Evolutionary conservation across 2,888 invertebrate species (phyloP), one percentile per base, ranked within the genome.

Genomic region (Drosophila nr. fundita): DNA sequence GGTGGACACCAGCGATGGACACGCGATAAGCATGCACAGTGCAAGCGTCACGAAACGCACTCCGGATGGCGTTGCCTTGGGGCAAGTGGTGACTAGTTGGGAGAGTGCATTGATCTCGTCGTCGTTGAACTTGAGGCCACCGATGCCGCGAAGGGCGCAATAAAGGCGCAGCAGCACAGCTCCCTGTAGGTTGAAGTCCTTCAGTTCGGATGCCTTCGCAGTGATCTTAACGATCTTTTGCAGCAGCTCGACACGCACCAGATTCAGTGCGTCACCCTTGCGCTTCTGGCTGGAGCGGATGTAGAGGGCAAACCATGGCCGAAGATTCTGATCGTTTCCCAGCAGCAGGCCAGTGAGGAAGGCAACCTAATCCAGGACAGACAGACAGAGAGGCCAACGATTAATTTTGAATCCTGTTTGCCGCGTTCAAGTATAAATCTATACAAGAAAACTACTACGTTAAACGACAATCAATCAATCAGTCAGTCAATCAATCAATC

Each of bases 301-400:
- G 91, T 98, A 99, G 89, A 97, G 95, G 1, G 98, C 97, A 92
- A 99, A 98, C 99, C 99, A 99, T 63, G 96, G 96, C 87, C 98
- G 94, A 4, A 97, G 96, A 78, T 96, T 96, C 91, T 97, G 97
- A 93, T 99, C 98, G 89, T 97, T 97, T 21, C 99, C 98, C 52
- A 99, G 94, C 69, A 98, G 93, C 59, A 99, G 94, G 7, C 99
- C 98, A 49, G 98, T 98, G 71, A 98, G 95, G 93, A 98, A 98
- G 4, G 97, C 95, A 30, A 98, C 96, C 93, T 95, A n/a, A 40
- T 15, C 36, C 13, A 40, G 36, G 34, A 13, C 13, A 55, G 10
- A 54, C 15, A 83, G 59, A 11, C 24, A n/a, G 24, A 71, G 40
- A 68, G 0, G 42, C 42, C 11, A 42, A 42, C 11, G 13, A 21